A percentile compares a stretch with the other conserved stretches of the same genome.
These are phyloP conservation scores for Tachyglossus aculeatus DNA, from an alignment of 2,797 vertebrate species.

Conservation along the genomic window DNA sequence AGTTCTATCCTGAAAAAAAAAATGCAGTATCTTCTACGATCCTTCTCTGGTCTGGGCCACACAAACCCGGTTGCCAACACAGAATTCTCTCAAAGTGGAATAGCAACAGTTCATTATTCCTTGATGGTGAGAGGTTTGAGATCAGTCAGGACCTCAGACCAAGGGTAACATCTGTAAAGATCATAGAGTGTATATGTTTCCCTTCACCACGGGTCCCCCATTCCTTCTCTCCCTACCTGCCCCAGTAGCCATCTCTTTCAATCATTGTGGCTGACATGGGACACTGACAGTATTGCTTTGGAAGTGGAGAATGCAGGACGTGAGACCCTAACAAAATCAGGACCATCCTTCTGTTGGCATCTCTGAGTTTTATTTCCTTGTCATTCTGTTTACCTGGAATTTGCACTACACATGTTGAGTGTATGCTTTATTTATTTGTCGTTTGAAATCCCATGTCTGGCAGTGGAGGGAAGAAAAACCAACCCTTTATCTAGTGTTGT, in stretches of 20 bases:
- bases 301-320: constrained; percentile 17
- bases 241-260: constrained; percentile 32
- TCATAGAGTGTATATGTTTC: background rate
- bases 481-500: constrained; percentile 42
- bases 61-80: constrained; percentile 69
- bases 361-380: constrained; percentile 64
- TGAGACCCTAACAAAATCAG: background rate
- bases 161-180: background rate
- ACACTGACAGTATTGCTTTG: constrained; percentile 12
- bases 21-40: background rate
- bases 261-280: constrained; percentile 47
- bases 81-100: background rate
- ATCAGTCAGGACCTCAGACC: constrained; percentile 3
- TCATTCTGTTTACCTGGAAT: constrained; percentile 80
- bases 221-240: background rate
- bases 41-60: constrained; percentile 54
- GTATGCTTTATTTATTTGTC: constrained; percentile 77
- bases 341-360: constrained; percentile 59
- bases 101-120: background rate
- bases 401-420: constrained; percentile 75
- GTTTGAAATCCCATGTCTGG: constrained; percentile 67
- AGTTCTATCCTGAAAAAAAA: constrained; percentile 44
- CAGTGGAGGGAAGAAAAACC: constrained; percentile 47
- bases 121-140: background rate
- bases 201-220: background rate